Evolutionary conservation across 1,140 invertebrate genomes (phyloP).

Genomic region (Polypedilum vanderplanki): DNA sequence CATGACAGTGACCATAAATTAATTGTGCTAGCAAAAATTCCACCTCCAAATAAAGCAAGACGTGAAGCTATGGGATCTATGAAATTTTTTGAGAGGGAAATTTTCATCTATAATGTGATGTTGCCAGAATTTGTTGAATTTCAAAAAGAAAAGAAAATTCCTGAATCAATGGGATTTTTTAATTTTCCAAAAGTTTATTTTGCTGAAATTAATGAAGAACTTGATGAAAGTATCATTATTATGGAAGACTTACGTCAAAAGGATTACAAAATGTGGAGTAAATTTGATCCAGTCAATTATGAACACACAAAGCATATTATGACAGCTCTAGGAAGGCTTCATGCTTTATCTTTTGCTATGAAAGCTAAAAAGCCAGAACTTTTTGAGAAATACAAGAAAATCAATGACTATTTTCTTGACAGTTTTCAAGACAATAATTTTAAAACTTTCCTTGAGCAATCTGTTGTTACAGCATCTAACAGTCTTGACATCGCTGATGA

Average conservation of each 20-base stretch:
- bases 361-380: constrained; percentile 37
- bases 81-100: constrained; percentile 33
- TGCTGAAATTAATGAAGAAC: constrained; percentile 33
- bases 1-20: neutral
- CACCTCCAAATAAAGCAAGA: neutral
- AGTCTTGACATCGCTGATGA: neutral
- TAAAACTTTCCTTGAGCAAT: neutral
- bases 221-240: constrained; percentile 39
- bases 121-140: constrained; percentile 36
- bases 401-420: constrained; percentile 31
- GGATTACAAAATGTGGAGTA: constrained; percentile 39
- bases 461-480: neutral
- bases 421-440: neutral
- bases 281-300: constrained; percentile 40
- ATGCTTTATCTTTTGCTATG: constrained; percentile 42
- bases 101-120: constrained; percentile 35
- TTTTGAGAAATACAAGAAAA: constrained; percentile 34
- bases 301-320: constrained; percentile 39
- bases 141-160: constrained; percentile 33
- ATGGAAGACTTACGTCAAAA: constrained; percentile 43
- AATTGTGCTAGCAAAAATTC: constrained; percentile 20
- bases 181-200: constrained; percentile 35
- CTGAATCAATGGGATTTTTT: constrained; percentile 33
- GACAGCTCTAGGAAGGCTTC: constrained; percentile 41
- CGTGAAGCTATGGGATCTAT: neutral